These are phyloP conservation scores for Xestobium rufovillosum DNA, from an alignment of 2,888 invertebrate genomes.

Conservation along the genomic window DNA sequence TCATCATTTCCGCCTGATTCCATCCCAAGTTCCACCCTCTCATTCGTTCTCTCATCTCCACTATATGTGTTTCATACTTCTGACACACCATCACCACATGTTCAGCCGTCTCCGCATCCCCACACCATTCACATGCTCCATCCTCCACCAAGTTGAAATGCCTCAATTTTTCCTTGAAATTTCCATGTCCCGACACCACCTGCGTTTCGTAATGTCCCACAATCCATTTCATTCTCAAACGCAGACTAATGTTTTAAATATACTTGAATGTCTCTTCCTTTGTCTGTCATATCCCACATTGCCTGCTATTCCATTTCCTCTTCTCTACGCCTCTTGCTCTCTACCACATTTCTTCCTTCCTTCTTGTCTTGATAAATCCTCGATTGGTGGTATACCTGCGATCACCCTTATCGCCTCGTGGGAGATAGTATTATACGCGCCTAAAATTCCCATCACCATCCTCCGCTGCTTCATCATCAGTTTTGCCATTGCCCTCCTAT, in stretches of 20 bases:
- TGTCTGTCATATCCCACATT: not conserved
- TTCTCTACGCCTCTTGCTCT: not conserved
- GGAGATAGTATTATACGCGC: too few relatives aligned
- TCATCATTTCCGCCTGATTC: too few relatives aligned
- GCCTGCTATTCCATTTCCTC: not conserved
- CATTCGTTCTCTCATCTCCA: too few relatives aligned
- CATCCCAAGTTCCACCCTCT: too few relatives aligned
- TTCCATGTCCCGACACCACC: not conserved
- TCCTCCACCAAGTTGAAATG: not conserved
- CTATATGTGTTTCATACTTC: constrained; percentile 1
- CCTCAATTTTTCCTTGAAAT: not conserved
- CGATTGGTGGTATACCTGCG: constrained; percentile 1
- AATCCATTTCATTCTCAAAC: not conserved
- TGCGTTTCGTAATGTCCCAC: not conserved
- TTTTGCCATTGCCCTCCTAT: too few relatives aligned
- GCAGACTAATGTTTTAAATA: not conserved
- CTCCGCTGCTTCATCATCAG: too few relatives aligned
- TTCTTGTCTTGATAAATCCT: not conserved
- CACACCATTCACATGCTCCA: not conserved
- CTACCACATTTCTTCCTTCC: not conserved
- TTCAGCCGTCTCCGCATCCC: not conserved
- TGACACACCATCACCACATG: too few relatives aligned
- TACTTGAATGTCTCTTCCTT: not conserved
- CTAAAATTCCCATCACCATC: too few relatives aligned
- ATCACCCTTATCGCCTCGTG: too few relatives aligned